Evolutionary conservation across 2,888 invertebrate species (phyloP).

Genomic region (Drosophila anceps): DNA sequence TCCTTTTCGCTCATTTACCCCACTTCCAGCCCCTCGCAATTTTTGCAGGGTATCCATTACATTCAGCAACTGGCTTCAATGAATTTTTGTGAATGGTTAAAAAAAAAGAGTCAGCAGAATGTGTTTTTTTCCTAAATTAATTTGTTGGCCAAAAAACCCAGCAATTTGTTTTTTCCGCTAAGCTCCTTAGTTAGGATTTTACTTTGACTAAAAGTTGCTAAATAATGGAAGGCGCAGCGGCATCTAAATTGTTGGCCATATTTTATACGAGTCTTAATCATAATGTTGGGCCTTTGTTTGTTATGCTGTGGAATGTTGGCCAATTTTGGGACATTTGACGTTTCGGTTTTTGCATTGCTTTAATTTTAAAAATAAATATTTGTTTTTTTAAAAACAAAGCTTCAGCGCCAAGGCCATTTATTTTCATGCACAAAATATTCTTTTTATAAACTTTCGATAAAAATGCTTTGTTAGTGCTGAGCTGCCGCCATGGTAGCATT

Average conservation of each 20-base stretch:
- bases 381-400: constrained; percentile 34
- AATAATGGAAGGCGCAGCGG: not conserved
- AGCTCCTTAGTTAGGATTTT: constrained; percentile 54
- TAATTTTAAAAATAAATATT: constrained; percentile 25
- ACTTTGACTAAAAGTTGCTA: constrained; percentile 29
- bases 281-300: constrained; percentile 12
- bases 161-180: constrained; percentile 10
- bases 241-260: not conserved
- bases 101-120: constrained; percentile 55
- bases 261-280: constrained; percentile 10
- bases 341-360: constrained; percentile 8
- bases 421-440: constrained; percentile 69
- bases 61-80: constrained; percentile 39
- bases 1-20: not conserved
- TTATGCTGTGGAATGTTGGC: constrained; percentile 16
- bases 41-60: constrained; percentile 13
- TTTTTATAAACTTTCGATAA: constrained; percentile 71
- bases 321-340: not conserved
- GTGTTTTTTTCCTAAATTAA: constrained; percentile 33
- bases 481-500: constrained; percentile 46
- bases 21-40: not conserved
- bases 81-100: constrained; percentile 64
- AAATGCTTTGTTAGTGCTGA: constrained; percentile 52
- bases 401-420: constrained; percentile 69
- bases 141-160: constrained; percentile 16